Conservation (phyloP, 1,140 invertebrate genomes). For the Phthorimaea operculella region DNA sequence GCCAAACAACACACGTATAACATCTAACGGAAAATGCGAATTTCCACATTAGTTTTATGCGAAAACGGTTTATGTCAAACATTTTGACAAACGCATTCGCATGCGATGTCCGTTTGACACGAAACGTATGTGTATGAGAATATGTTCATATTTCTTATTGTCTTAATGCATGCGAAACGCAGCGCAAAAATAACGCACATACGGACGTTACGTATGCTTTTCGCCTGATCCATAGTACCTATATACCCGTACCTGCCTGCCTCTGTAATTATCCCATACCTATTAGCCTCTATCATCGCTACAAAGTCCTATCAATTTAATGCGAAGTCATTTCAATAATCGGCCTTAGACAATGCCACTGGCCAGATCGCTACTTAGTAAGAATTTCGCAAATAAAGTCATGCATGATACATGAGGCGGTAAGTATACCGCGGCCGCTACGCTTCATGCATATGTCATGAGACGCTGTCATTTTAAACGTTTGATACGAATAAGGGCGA, state of each 20-base stretch:
- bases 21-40: too few relatives aligned
- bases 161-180: too few relatives aligned
- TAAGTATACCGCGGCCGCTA: slow-evolving; percentile 12
- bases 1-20: too few relatives aligned
- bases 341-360: slow-evolving; percentile 32
- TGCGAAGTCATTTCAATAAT: slow-evolving; percentile 39
- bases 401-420: slow-evolving; percentile 20
- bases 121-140: too few relatives aligned
- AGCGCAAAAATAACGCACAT: too few relatives aligned
- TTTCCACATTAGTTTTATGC: too few relatives aligned
- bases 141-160: too few relatives aligned
- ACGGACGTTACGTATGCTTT: too few relatives aligned
- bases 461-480: neutral
- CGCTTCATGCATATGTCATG: slow-evolving; percentile 1
- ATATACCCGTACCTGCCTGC: slow-evolving; percentile 23
- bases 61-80: too few relatives aligned
- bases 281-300: slow-evolving; percentile 43
- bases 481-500: neutral
- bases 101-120: too few relatives aligned
- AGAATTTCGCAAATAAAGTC: slow-evolving; percentile 30
- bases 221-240: too few relatives aligned
- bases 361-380: slow-evolving; percentile 14
- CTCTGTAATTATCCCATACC: slow-evolving; percentile 42
- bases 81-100: too few relatives aligned
- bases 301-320: slow-evolving; percentile 41